Base-by-base conservation (phyloP, 1,140 invertebrate species). In the Diorhabda sublineata region DNA sequence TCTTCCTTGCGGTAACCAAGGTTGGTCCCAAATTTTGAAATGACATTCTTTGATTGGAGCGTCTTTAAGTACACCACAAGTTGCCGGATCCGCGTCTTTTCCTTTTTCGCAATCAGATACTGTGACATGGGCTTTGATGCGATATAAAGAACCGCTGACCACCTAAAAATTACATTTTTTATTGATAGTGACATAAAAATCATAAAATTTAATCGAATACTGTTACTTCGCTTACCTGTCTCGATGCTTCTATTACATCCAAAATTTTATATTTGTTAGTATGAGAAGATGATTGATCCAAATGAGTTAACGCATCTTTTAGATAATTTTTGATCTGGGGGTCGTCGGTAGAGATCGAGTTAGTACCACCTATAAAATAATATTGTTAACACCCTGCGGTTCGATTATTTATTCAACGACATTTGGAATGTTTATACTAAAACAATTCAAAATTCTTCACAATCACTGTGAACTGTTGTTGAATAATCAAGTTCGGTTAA, bases 1-100 rank as follows among this genome's bases (percentile, higher is more conserved):
- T 57, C 69, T 80, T 2, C 82, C 84, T 11, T 85, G 77, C 47
- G 85, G 78, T 3, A 86, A 4, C 89, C 89, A 91, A 3, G 87
- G 81, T 69, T 84, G 82, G 59, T 89, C 87, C 84, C 84, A 88
- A 57, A 89, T 78, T 8, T 79, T 79, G 45, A 76, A 71, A 5
- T 71, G 42, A 60, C 73, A 74, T 43, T 58, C 52, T 8, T 58
- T 75, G 43, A 80, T 81, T 66, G 62, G n/a, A 78, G 69, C 0
- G 72, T 74, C 43, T 78, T 79, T 45, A 76, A 82, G 57, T 59
- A 67, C 43, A 6, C 61, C 65, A 45, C 73, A 74, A 3, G 58
- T n/a, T 6, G 64, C 43, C 8, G 67, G 47, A 6, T 66, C 65
- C 45, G 42, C 58, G 1, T 4, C 2, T n/a, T 69, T 45, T 52